These are phyloP conservation scores for Conus betulinus DNA, from an alignment of 1,140 invertebrate species.

Conservation along the genomic window DNA sequence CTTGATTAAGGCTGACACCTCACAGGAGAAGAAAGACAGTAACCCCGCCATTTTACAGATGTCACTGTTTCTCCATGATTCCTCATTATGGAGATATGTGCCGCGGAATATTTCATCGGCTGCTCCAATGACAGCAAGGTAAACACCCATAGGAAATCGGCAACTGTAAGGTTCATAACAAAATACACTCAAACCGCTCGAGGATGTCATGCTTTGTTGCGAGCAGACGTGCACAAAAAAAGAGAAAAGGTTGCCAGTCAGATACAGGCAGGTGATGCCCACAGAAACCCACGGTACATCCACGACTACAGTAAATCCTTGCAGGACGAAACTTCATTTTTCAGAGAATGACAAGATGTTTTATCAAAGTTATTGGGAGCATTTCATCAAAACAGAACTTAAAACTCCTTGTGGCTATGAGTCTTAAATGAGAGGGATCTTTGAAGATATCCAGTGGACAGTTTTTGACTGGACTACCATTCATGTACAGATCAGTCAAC, in stretches of 20 bases:
- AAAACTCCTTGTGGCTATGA: conserved; percentile 38
- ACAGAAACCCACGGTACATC: conserved; percentile 44
- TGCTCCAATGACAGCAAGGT: conserved; percentile 61
- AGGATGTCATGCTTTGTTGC: not conserved
- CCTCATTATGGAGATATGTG: conserved; percentile 54
- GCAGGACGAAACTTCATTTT: conserved; percentile 54
- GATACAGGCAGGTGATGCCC: conserved; percentile 44
- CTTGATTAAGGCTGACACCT: conserved; percentile 61
- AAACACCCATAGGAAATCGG: conserved; percentile 69
- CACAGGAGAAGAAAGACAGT: conserved; percentile 55
- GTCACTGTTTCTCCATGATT: conserved; percentile 50
- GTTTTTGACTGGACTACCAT: not conserved
- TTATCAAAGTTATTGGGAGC: conserved; percentile 35
- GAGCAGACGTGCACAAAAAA: conserved; percentile 34
- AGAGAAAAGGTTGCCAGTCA: conserved; percentile 55
- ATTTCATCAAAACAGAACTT: conserved; percentile 46
- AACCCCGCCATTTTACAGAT: conserved; percentile 58
- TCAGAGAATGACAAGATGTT: not conserved
- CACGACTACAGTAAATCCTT: conserved; percentile 45
- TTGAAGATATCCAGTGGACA: conserved; percentile 32
- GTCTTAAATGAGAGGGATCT: not conserved
- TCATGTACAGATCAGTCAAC: not conserved
- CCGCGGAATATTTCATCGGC: conserved; percentile 57
- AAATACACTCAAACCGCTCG: conserved; percentile 43
- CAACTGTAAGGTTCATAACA: conserved; percentile 56